These are phyloP conservation scores for Melanocharis versteri DNA, from an alignment of 2,113 vertebrate species.

Conservation along the genomic window DNA sequence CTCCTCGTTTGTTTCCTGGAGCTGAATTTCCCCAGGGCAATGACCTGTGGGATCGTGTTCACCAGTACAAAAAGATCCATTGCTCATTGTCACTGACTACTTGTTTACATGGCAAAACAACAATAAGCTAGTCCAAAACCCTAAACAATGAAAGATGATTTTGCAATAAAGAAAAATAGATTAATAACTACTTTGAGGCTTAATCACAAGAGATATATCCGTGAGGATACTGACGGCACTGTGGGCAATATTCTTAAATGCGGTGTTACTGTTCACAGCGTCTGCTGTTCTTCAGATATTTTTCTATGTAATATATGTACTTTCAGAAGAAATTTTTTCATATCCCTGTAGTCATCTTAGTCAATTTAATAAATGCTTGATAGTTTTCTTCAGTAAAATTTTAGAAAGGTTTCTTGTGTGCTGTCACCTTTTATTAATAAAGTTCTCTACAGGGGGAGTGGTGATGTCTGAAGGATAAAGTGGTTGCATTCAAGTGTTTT, in stretches of 20 bases:
- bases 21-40: not conserved
- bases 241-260: not conserved
- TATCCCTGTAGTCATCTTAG: not conserved
- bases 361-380: not conserved
- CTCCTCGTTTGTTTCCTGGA: not conserved
- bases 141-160: not conserved
- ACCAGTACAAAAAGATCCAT: not conserved
- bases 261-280: not conserved
- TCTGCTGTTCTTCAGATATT: not conserved
- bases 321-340: not conserved
- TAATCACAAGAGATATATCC: not conserved
- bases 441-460: not conserved
- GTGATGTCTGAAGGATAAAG: constrained; percentile 7
- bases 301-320: not conserved
- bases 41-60: not conserved
- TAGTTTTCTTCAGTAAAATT: not conserved
- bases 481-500: not conserved
- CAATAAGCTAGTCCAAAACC: not conserved
- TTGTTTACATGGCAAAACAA: not conserved
- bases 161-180: not conserved
- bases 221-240: not conserved
- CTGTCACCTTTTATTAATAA: constrained; percentile 12
- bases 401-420: constrained; percentile 8
- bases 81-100: not conserved
- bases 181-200: not conserved